Percentiles rank a stretch among this genome's conserved stretches.
phyloP scores from a whole-genome alignment of 1,140 invertebrate genomes.

The Aricia agestis region DNA sequence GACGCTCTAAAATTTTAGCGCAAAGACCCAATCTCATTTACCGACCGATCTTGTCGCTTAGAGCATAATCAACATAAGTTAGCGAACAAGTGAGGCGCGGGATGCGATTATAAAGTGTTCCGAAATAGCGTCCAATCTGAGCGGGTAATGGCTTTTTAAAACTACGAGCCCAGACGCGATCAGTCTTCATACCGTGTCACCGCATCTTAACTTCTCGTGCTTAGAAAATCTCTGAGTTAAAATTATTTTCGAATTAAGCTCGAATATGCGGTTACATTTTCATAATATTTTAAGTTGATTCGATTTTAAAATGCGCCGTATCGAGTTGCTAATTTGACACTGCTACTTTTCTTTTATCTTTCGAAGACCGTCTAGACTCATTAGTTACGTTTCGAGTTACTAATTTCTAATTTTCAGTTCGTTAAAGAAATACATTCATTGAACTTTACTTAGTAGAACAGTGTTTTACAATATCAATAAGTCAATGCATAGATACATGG shows the following conservation, averaged over 20 bases:
- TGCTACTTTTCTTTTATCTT: neutral
- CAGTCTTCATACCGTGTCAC: constrained; percentile 73
- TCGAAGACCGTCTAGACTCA: constrained; percentile 13
- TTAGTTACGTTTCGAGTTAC: neutral
- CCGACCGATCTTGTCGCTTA: constrained; percentile 72
- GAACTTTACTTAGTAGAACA: neutral
- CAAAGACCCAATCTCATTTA: constrained; percentile 73
- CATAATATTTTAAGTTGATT: neutral
- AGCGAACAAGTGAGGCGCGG: constrained; percentile 70
- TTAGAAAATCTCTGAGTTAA: constrained; percentile 19
- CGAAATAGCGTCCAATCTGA: constrained; percentile 70
- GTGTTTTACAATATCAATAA: too few species aligned
- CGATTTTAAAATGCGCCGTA: neutral
- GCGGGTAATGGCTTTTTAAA: constrained; percentile 75
- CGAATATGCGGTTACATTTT: constrained; percentile 10
- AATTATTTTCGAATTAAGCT: constrained; percentile 1
- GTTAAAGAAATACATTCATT: neutral
- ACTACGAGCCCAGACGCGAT: constrained; percentile 72
- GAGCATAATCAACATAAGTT: constrained; percentile 75
- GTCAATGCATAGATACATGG: constrained; percentile 45
- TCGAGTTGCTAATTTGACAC: neutral
- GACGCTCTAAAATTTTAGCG: constrained; percentile 73
- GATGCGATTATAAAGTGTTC: constrained; percentile 75
- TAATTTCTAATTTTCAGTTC: too few species aligned
- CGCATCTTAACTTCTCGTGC: constrained; percentile 65